Base-by-base conservation (phyloP, 1,140 invertebrate genomes). In the Prorops nasuta region DNA sequence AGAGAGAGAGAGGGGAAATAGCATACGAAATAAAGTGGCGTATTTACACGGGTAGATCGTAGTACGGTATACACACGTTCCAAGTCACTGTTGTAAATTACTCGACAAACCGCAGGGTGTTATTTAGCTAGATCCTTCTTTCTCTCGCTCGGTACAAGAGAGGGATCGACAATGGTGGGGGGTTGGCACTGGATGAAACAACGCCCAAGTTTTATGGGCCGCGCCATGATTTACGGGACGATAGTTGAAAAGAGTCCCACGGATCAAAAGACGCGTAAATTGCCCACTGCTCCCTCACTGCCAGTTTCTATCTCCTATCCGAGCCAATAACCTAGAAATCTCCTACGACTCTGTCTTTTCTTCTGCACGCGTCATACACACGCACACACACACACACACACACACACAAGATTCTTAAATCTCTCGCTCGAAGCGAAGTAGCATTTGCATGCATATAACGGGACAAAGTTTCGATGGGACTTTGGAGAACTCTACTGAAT, bases 191-290 rank as follows among this genome's bases (percentile, higher is more conserved):
- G 10, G 4, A 4, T 28, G 24, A 10, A 38, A 54, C 46, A 37
- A 38, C 49, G 56, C 32, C 20, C 43, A 37, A 28, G 44, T 40
- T 62, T 62, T 60, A 60, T 60, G 54, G 59, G 50, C 49, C 59
- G 60, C 46, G 37, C 21, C 45, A 63, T 58, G 58, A 60, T 60
- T 60, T 60, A 60, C 58, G 57, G 52, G 48, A 34, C 51, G 58
- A 60, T 60, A 60, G 58, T 60, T 60, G 58, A 60, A 60, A 60
- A 58, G 57, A 60, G 55, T 60, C 48, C 50, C 57, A 56, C 50
- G 54, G 44, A 60, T 60, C 57, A 54, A 60, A 54, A 47, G 59
- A 56, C 54, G 55, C 47, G 56, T 54, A 59, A 59, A 59, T 59
- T 58, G 52, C 10, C 24, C 24, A 10, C 24, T 6, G 24, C 10